Evolutionary conservation across 1,140 invertebrate genomes (phyloP), one percentile per base, ranked within the genome.

Genomic region (Apis cerana): DNA sequence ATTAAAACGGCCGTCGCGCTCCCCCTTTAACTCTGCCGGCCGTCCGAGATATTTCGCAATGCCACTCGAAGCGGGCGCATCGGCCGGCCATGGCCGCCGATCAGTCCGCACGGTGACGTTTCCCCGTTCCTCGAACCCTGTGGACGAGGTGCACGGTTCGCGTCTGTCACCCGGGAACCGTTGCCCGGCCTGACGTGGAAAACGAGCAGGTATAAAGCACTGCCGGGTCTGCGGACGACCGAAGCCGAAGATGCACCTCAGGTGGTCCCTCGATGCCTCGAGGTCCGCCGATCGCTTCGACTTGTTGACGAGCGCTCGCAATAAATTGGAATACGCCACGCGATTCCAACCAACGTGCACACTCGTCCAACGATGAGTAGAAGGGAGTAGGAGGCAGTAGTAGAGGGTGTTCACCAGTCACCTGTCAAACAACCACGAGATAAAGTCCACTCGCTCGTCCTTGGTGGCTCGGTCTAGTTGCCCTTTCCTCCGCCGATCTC

Each of bases 271-370:
- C 85, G 76, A 76, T 82, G 71, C 67, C 68, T 77, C 64, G 56
- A 54, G 23, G 21, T 58, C 56, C 84, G 76, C 61, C 85, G 71
- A 80, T 84, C 75, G 81, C 33, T 75, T 64, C 76, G 67, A 74
- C 67, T 75, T 76, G 68, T 74, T 87, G 82, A 84, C 88, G 85
- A 90, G 84, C 83, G 83, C 82, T 87, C 79, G 90, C 90, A 89
- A 91, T 91, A 91, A 91, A 91, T 91, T 91, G 90, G 89, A 91
- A 91, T 91, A 90, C 89, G 86, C 84, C 89, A 83, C 76, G 82
- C 86, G 86, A 77, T 81, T 75, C 70, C 75, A 58, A 21, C 13
- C 50, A 50, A 2, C 33, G 56, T 19, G 23, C 27, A 27, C 65
- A 11, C 27, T 19, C 17, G 77, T 11, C 33, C 19, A 64, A 19